A percentile compares a stretch with the other conserved stretches of the same genome.
Evolutionary conservation across 2,888 invertebrate species (phyloP).

Genomic region (Antheraea assamensis): DNA sequence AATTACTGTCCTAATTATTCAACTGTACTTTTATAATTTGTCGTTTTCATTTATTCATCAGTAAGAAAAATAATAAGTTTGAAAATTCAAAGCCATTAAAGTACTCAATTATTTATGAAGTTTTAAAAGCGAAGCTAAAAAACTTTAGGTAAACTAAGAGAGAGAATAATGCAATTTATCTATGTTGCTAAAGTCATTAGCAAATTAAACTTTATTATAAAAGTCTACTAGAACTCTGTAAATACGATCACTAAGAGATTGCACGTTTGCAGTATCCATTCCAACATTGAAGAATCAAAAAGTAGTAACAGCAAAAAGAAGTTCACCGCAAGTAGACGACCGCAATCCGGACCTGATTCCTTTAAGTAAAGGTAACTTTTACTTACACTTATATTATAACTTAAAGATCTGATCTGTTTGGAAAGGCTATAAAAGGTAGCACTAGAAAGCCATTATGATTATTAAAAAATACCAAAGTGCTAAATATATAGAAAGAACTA

Average conservation of each 20-base stretch:
- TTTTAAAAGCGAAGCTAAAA: background rate
- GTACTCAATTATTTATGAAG: background rate
- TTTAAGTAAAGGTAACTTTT: conserved; percentile 88
- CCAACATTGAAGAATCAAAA: conserved; percentile 81
- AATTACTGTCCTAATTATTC: too few species aligned
- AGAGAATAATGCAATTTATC: background rate
- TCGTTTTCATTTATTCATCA: background rate
- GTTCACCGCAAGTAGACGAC: conserved; percentile 88
- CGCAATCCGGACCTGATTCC: conserved; percentile 94
- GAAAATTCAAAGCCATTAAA: background rate
- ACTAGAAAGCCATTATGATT: background rate
- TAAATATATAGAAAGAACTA: too few species aligned
- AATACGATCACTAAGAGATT: background rate
- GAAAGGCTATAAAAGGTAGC: background rate
- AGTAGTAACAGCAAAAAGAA: conserved; percentile 81
- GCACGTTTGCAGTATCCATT: conserved; percentile 59
- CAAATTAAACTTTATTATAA: background rate
- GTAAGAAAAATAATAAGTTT: background rate
- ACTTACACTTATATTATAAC: conserved; percentile 47
- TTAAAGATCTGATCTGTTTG: conserved; percentile 27
- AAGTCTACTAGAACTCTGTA: conserved; percentile 7
- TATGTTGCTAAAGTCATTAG: background rate
- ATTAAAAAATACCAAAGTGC: too few species aligned
- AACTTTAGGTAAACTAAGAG: background rate
- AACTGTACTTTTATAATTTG: background rate